phyloP scores from a whole-genome alignment of 2,888 invertebrate species.

The Eristalis tenax region DNA sequence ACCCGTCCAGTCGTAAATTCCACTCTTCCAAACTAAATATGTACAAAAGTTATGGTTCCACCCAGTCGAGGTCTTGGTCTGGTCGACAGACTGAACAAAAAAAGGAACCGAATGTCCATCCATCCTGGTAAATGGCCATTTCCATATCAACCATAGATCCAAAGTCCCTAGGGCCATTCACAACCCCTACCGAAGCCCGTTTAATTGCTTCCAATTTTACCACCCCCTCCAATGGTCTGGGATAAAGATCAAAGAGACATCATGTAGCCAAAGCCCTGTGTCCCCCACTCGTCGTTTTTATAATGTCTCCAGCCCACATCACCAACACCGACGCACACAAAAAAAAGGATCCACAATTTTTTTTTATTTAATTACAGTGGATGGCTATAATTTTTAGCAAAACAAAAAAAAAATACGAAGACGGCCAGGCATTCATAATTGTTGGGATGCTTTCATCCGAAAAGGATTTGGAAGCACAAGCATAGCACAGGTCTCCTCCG shows the following conservation, averaged over 20 bases:
- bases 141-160: conserved; percentile 29
- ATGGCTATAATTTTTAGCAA: conserved; percentile 16
- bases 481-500: neutral
- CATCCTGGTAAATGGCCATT: conserved; percentile 32
- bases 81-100: neutral
- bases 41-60: conserved; percentile 38
- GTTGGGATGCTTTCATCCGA: conserved; percentile 12
- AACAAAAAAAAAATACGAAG: neutral
- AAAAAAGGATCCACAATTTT: conserved; percentile 24
- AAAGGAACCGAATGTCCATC: neutral
- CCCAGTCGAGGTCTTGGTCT: conserved; percentile 8
- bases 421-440: conserved; percentile 18
- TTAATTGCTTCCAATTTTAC: conserved; percentile 51
- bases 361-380: conserved; percentile 35
- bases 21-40: conserved; percentile 22
- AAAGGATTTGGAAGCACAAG: conserved; percentile 21
- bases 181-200: conserved; percentile 25
- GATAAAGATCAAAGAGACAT: conserved; percentile 44
- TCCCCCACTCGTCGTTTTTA: conserved; percentile 4
- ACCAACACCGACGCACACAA: neutral
- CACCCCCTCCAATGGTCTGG: neutral
- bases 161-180: conserved; percentile 25
- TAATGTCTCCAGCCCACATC: neutral
- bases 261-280: conserved; percentile 24
- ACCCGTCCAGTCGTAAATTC: conserved; percentile 19